These are phyloP conservation scores for Seriola aureovittata DNA, from an alignment of 2,113 vertebrate genomes.

Conservation along the genomic window DNA sequence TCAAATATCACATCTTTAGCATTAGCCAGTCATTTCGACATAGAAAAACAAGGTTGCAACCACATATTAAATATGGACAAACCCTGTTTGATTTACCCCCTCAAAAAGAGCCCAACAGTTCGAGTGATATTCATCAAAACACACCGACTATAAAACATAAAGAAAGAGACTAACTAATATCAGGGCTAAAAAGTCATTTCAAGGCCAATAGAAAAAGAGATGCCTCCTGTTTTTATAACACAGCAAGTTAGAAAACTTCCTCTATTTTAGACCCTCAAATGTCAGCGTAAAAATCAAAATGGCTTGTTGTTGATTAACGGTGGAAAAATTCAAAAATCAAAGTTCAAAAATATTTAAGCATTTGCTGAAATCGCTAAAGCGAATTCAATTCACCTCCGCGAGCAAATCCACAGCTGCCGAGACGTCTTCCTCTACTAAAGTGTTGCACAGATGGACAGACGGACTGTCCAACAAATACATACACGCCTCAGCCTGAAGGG, in stretches of 20 bases:
- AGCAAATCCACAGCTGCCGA: background rate
- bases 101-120: too few relatives aligned
- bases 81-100: too few relatives aligned
- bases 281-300: too few relatives aligned
- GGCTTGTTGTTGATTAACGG: too few relatives aligned
- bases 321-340: too few relatives aligned
- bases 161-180: background rate
- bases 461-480: background rate
- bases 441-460: background rate
- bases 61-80: background rate
- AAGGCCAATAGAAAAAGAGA: background rate
- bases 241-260: background rate
- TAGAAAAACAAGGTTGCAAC: background rate
- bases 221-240: background rate
- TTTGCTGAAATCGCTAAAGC: too few relatives aligned
- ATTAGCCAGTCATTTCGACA: background rate
- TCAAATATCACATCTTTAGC: too few relatives aligned
- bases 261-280: background rate
- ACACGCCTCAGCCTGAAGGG: background rate
- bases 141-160: too few relatives aligned
- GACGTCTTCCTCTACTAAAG: background rate
- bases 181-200: background rate
- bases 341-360: too few relatives aligned
- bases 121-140: too few relatives aligned
- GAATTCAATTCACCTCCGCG: too few relatives aligned